Conservation (phyloP, 2,113 vertebrate genomes). For the Brienomyrus longianalis region DNA sequence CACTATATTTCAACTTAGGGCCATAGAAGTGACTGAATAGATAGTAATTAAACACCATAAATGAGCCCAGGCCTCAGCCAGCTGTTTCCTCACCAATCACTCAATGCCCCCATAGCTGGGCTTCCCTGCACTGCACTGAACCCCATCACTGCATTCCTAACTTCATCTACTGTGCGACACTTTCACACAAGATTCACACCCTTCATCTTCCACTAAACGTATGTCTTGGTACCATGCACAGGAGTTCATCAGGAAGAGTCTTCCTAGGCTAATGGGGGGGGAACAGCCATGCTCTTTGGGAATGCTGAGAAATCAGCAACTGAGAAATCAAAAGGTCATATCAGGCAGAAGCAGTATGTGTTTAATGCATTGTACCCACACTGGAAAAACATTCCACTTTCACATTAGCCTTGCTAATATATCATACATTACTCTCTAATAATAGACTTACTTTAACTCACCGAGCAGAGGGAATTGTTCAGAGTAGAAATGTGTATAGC, state of each 20-base stretch:
- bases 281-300: neutral
- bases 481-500: neutral
- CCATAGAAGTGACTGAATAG: slow-evolving; percentile 14
- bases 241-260: neutral
- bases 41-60: slow-evolving; percentile 15
- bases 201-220: neutral
- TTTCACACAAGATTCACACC: neutral
- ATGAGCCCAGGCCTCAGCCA: neutral
- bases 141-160: neutral
- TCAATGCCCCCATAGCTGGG: neutral
- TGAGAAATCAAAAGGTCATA: neutral
- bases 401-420: neutral
- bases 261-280: neutral
- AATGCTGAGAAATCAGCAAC: neutral
- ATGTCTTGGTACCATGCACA: neutral
- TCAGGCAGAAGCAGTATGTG: neutral
- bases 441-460: neutral
- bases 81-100: neutral
- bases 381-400: neutral
- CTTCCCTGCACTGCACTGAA: neutral
- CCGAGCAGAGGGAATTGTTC: neutral
- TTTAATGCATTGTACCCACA: neutral
- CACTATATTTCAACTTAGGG: slow-evolving; percentile 14
- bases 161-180: neutral
- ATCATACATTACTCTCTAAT: neutral